A percentile compares a stretch with the other conserved stretches of the same genome.
Conservation (phyloP, 2,113 vertebrate species). For the Micromys minutus region DNA sequence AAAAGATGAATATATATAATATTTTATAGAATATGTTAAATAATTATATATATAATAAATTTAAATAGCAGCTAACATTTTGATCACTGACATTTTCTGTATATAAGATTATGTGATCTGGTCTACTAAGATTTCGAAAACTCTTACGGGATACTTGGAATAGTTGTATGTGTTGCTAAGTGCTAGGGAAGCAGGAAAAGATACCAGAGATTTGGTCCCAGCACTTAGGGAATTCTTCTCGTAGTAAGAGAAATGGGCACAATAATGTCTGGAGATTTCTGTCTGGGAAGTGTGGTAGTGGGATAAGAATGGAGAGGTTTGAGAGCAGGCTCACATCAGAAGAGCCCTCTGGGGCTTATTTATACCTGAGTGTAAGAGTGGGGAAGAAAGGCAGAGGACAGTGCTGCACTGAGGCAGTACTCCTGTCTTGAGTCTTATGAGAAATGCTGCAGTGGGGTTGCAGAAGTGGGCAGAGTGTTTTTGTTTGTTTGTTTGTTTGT, state of each 20-base stretch:
- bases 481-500: not conserved
- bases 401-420: conserved; percentile 20
- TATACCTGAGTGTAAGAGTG: not conserved
- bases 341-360: not conserved
- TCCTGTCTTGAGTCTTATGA: conserved; percentile 22
- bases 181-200: not conserved
- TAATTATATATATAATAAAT: too few species aligned
- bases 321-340: conserved; percentile 26
- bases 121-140: conserved; percentile 23
- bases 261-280: not conserved
- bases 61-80: conserved; percentile 24
- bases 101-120: conserved; percentile 18
- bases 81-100: conserved; percentile 21
- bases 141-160: conserved; percentile 19
- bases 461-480: not conserved
- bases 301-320: not conserved
- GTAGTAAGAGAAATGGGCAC: not conserved
- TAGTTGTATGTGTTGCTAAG: not conserved
- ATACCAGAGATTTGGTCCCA: not conserved
- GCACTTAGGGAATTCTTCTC: not conserved
- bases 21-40: too few species aligned
- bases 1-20: not conserved
- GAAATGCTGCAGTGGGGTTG: not conserved
- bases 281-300: not conserved
- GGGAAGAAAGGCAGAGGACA: not conserved